Evolutionary conservation across 2,113 vertebrate genomes (phyloP), one percentile per base, ranked within the genome.

Genomic region (Xiphophorus hellerii): DNA sequence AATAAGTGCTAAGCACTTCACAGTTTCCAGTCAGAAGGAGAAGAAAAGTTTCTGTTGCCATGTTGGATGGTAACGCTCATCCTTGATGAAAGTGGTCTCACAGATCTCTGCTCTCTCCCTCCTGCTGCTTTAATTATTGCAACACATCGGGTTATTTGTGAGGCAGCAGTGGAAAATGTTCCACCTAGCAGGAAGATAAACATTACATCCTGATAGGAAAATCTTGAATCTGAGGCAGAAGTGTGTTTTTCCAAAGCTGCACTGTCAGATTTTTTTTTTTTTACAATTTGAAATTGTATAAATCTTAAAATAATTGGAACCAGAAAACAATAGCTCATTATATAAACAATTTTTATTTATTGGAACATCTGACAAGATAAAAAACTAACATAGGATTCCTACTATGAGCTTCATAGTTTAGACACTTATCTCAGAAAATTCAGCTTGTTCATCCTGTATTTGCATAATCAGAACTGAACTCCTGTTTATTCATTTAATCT

Each of bases 41-140:
- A 58, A 28, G 3, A 54, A 68, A 78, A 42, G 31, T 39, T 71
- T 71, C 78, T 77, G 76, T 66, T 76, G 72, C 78, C 65, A 76
- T 2, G 54, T 33, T 44, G 29, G n/a, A 30, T 60, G 31, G 44
- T 28, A 42, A 76, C 69, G 42, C 33, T 64, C 62, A 77, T 58
- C 72, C 37, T 74, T 22, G 3, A 35, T 51, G 65, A 60, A 66
- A 30, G 67, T 11, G 35, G 69, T 66, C 54, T 63, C 64, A 37
- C 61, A 62, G 62, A 78, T 80, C 51, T 61, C 31, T 33, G 60
- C 71, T 69, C 33, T 61, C 65, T 75, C 78, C 61, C 74, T 17
- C 84, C 89, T 33, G 87, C 87, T 86, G 90, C 48, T 91, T 88
- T 86, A 84, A 91, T 90, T 84, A 90, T 44, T 64, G 71, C 61